Evolutionary conservation across 1,140 invertebrate genomes (phyloP).

Genomic region (Laodelphax striatellus): DNA sequence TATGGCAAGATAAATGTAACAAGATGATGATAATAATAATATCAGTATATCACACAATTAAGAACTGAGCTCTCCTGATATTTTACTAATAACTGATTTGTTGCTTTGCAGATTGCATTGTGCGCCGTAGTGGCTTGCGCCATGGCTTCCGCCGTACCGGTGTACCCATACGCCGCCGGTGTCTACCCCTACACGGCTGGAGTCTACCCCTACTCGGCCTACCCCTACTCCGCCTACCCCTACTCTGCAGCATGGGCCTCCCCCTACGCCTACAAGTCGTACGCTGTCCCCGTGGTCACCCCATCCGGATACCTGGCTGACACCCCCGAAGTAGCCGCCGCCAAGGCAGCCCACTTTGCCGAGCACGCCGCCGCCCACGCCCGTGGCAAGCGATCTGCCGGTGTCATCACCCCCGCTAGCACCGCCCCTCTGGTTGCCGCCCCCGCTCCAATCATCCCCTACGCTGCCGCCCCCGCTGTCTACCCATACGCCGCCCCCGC

Average conservation of each 20-base stretch:
- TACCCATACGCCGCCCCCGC: constrained; percentile 3
- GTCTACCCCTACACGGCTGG: not conserved
- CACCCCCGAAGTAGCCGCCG: constrained; percentile 19
- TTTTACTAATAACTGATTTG: no score
- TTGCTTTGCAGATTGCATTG: constrained; percentile 1
- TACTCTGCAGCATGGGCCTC: constrained; percentile 13
- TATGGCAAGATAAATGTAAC: no score
- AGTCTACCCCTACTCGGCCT: not conserved
- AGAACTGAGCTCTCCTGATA: no score
- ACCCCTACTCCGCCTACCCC: constrained; percentile 2
- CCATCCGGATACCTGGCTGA: constrained; percentile 8
- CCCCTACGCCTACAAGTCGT: constrained; percentile 25
- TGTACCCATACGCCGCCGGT: not conserved
- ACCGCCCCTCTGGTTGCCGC: not conserved
- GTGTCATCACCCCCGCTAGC: not conserved
- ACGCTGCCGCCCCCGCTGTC: constrained; percentile 8
- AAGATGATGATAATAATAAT: no score
- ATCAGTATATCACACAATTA: no score
- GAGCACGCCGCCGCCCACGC: constrained; percentile 9
- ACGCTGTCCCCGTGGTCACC: constrained; percentile 28
- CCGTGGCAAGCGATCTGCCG: not conserved
- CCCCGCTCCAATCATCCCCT: constrained; percentile 5
- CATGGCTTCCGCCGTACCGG: not conserved
- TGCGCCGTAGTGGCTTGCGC: constrained; percentile 6
- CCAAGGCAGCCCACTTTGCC: constrained; percentile 21